Evolutionary conservation across 2,113 vertebrate species (phyloP), one percentile per base, ranked within the genome.

Genomic region (Hemiprocne comata): DNA sequence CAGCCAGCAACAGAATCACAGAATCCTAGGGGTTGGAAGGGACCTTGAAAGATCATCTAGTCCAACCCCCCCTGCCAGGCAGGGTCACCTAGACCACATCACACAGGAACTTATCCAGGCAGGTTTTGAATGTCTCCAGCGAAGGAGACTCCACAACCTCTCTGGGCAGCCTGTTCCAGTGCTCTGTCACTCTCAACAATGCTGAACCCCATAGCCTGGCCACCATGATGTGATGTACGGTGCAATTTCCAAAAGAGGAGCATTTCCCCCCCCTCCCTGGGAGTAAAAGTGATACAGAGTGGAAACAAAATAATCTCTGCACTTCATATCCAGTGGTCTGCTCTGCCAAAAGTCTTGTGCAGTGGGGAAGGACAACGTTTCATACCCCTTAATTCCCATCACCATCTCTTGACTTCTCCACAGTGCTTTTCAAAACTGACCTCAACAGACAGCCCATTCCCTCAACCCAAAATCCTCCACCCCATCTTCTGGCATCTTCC

Each of bases 161-260:
- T n/a, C n/a, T n/a, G n/a, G n/a, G n/a, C n/a, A n/a, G n/a, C n/a
- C n/a, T n/a, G n/a, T n/a, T n/a, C n/a, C n/a, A n/a, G n/a, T n/a
- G n/a, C n/a, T n/a, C n/a, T n/a, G n/a, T n/a, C n/a, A n/a, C n/a
- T n/a, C n/a, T n/a, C n/a, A n/a, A n/a, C n/a, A n/a, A 14, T 0
- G 0, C 40, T 69, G 44, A 51, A 13, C 7, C 40, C n/a, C 57
- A 2, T 3, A 53, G 4, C 29, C 44, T 21, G 55, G 48, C 36
- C 42, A 10, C 55, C 19, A 21, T 10, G 17, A 76, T 3, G 7
- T 9, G 31, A 46, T 8, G 7, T 31, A 10, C 4, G 40, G 20
- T 48, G 28, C 42, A 38, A 62, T 90, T 70, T 73, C 24, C 64
- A 11, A 64, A n/a, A 38, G 73, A 11, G 3, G 31, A 21, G 48